Evolutionary conservation across 2,113 vertebrate genomes (phyloP).

Genomic region (Pampusana beccarii): DNA sequence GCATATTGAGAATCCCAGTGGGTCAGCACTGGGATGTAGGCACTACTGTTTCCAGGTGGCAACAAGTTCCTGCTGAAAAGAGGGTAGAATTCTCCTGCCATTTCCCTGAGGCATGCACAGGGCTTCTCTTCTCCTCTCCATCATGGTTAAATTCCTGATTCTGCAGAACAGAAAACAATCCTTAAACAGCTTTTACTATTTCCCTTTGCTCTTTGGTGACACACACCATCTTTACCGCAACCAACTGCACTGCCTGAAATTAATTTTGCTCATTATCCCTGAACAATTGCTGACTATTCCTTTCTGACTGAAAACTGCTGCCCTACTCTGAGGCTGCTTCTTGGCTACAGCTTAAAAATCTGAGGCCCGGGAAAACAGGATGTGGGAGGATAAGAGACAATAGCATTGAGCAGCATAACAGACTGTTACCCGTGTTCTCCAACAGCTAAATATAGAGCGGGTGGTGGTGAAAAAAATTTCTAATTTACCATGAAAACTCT

Average conservation of each 20-base stretch:
- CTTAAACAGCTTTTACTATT: neutral
- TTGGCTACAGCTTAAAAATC: neutral
- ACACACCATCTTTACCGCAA: neutral
- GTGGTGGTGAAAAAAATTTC: neutral
- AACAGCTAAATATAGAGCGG: neutral
- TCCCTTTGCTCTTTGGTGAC: neutral
- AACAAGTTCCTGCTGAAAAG: neutral
- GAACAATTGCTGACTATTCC: neutral
- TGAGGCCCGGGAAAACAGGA: neutral
- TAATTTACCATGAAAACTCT: neutral
- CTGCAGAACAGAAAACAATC: neutral
- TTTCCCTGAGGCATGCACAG: accelerated
- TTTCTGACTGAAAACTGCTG: neutral
- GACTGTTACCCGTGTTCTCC: neutral
- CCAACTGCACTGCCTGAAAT: neutral
- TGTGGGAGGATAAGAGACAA: neutral
- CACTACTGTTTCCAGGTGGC: neutral
- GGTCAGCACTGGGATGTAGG: neutral
- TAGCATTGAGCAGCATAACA: neutral
- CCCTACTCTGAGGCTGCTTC: neutral
- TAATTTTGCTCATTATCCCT: neutral
- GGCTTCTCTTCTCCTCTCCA: neutral
- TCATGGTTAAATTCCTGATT: neutral
- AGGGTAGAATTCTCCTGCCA: neutral
- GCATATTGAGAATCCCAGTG: neutral